These are phyloP conservation scores for Phyllostomus hastatus DNA, from an alignment of 2,113 vertebrate species.

Conservation along the genomic window DNA sequence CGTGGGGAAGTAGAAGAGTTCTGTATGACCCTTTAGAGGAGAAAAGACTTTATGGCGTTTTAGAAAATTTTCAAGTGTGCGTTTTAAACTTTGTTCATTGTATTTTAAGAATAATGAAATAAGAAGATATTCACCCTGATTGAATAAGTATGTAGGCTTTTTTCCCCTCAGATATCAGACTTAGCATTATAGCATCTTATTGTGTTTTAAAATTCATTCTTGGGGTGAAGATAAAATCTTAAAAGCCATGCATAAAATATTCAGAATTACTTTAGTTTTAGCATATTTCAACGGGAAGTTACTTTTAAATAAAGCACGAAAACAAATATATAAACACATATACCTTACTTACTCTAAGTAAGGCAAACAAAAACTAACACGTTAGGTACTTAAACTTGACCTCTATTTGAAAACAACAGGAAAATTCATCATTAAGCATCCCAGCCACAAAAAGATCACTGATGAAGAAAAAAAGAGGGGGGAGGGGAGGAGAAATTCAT, in stretches of 20 bases:
- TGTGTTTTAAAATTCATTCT: constrained; percentile 39
- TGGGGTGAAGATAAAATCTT: not conserved
- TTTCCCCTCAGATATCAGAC: not conserved
- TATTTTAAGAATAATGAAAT: not conserved
- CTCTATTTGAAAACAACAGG: not conserved
- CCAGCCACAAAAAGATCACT: not conserved
- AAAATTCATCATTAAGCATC: not conserved
- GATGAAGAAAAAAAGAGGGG: not conserved
- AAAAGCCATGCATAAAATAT: not conserved
- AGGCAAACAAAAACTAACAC: not conserved
- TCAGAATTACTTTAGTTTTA: not conserved
- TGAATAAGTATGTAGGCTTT: not conserved
- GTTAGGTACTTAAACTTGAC: not conserved
- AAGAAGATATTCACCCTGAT: not conserved
- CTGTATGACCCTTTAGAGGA: not conserved
- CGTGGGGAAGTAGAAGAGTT: not conserved
- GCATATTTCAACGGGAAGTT: not conserved
- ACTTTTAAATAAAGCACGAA: not conserved
- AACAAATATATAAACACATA: not conserved
- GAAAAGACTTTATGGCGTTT: not conserved
- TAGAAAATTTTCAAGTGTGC: not conserved
- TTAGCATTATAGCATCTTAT: not conserved
- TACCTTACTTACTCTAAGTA: not conserved
- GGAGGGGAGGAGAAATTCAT: not conserved
- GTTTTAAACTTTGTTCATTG: not conserved